Conservation (phyloP, 2,888 invertebrate genomes). For the Hofmannophila pseudospretella region DNA sequence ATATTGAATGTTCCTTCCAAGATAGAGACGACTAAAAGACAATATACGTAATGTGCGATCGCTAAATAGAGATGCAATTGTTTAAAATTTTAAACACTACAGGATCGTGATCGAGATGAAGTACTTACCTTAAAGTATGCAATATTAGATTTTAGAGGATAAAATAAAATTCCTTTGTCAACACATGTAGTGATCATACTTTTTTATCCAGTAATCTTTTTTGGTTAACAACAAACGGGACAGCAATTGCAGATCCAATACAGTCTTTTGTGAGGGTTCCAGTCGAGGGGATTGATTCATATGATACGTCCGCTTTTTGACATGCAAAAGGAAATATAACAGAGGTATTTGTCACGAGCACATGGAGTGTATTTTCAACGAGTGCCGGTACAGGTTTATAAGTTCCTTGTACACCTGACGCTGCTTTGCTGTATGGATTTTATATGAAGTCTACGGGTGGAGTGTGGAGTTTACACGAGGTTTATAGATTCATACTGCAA, state of each 20-base stretch:
- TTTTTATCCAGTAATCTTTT: background rate
- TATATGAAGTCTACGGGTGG: too few relatives aligned
- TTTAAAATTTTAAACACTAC: too few relatives aligned
- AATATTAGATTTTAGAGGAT: too few relatives aligned
- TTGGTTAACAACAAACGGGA: constrained; percentile 16
- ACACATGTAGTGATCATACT: background rate
- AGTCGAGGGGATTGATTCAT: constrained; percentile 56
- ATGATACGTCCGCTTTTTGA: constrained; percentile 59
- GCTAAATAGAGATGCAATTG: too few relatives aligned
- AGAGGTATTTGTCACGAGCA: constrained; percentile 50
- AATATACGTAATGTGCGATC: too few relatives aligned
- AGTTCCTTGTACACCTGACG: constrained; percentile 17
- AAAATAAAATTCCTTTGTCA: background rate
- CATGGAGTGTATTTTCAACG: constrained; percentile 24
- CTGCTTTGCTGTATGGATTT: too few relatives aligned
- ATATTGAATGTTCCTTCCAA: too few relatives aligned
- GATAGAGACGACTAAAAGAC: too few relatives aligned
- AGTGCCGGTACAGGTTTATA: constrained; percentile 12
- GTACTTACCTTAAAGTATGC: too few relatives aligned
- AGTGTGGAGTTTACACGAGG: too few relatives aligned
- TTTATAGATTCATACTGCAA: too few relatives aligned
- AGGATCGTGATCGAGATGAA: too few relatives aligned
- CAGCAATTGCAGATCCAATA: constrained; percentile 43
- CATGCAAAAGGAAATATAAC: constrained; percentile 63
- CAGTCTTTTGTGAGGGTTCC: constrained; percentile 49